Conservation (phyloP, 2,888 invertebrate genomes). For the Pelosia muscerda region DNA sequence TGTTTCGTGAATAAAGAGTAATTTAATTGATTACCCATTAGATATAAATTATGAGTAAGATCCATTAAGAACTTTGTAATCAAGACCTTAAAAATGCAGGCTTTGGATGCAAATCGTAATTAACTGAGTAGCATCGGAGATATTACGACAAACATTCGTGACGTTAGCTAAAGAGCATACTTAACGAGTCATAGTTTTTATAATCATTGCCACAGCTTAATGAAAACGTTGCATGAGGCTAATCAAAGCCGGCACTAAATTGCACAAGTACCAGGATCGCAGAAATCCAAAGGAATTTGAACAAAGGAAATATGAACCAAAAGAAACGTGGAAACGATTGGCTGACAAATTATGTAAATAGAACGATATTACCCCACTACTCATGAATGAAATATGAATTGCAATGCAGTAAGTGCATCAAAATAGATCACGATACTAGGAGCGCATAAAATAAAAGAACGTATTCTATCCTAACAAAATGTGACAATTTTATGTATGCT, state of each 20-base stretch:
- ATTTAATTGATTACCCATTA: too few relatives aligned
- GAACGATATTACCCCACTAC: background rate
- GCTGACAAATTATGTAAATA: background rate
- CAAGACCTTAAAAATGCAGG: too few relatives aligned
- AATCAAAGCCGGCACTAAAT: background rate
- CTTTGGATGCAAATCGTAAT: too few relatives aligned
- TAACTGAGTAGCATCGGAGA: too few relatives aligned
- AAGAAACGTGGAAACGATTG: background rate
- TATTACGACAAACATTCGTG: too few relatives aligned
- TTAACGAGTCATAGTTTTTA: too few relatives aligned
- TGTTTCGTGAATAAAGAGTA: too few relatives aligned
- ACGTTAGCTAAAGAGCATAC: too few relatives aligned
- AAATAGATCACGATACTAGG: background rate
- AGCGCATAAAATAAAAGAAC: background rate
- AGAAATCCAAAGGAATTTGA: background rate
- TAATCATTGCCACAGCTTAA: too few relatives aligned
- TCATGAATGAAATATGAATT: slow-evolving; percentile 1
- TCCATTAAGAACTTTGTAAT: too few relatives aligned
- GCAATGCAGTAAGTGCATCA: background rate
- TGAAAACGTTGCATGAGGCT: background rate
- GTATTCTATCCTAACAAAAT: background rate
- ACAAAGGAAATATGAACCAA: background rate
- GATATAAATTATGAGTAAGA: too few relatives aligned
- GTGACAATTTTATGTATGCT: background rate
- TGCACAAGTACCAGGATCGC: background rate